Percentiles rank a stretch among this genome's conserved stretches.
Conservation (phyloP, 2,113 vertebrate genomes). For the Meriones unguiculatus region DNA sequence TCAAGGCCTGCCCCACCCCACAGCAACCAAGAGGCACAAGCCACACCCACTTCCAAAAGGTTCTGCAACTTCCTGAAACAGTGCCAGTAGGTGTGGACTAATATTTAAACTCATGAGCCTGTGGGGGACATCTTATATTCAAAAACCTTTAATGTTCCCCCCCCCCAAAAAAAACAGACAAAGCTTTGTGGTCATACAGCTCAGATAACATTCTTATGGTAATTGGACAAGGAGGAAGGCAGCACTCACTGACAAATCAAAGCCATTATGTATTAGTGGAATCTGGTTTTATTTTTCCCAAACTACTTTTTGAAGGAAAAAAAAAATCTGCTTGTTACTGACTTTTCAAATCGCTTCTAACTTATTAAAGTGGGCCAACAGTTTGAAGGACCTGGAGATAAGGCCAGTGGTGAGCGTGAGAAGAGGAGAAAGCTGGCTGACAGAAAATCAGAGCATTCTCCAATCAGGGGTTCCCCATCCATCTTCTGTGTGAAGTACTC, state of each 20-base stretch:
- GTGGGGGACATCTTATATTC: neutral
- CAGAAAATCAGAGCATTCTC: neutral
- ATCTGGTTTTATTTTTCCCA: neutral
- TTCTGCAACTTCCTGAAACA: neutral
- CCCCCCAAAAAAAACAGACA: neutral
- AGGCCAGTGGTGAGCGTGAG: accelerated
- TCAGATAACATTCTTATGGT: neutral
- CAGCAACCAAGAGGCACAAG: neutral
- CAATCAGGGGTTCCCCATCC: neutral
- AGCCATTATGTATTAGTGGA: neutral
- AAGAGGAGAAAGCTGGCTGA: neutral
- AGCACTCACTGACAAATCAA: neutral
- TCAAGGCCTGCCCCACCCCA: neutral
- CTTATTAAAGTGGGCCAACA: neutral
- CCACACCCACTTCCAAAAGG: neutral
- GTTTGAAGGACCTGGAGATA: too few relatives aligned
- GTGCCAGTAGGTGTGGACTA: neutral
- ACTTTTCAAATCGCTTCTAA: neutral
- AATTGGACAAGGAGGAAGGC: neutral
- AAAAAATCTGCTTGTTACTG: too few relatives aligned
- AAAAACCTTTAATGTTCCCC: neutral
- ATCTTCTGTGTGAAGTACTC: neutral
- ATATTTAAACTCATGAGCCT: neutral
- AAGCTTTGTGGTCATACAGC: neutral
- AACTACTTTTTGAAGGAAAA: neutral